Evolutionary conservation across 2,888 invertebrate species (phyloP).

Genomic region (Caenorhabditis sp.): DNA sequence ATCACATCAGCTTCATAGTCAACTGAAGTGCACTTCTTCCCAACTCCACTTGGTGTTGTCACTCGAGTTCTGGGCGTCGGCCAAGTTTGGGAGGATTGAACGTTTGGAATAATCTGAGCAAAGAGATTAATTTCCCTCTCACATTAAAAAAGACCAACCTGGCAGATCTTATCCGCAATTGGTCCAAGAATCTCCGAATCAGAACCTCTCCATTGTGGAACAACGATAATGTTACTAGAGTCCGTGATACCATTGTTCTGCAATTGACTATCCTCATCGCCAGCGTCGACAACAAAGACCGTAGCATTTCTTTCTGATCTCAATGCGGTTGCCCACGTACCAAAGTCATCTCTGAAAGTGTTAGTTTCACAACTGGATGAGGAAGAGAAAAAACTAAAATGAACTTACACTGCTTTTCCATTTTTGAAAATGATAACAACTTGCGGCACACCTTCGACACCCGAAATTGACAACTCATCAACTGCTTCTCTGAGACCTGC

Average conservation of each 20-base stretch:
- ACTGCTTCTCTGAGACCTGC: conserved; percentile 63
- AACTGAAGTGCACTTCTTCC: conserved; percentile 20
- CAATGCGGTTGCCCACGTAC: conserved; percentile 45
- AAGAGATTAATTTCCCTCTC: background rate
- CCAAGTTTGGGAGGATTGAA: conserved; percentile 39
- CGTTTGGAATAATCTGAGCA: conserved; percentile 44
- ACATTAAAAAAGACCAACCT: conserved; percentile 25
- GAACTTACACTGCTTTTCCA: conserved; percentile 58
- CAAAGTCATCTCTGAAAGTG: conserved; percentile 55
- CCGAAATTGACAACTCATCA: conserved; percentile 64
- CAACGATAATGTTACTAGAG: conserved; percentile 43
- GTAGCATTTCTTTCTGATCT: conserved; percentile 54
- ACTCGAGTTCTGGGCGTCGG: conserved; percentile 36
- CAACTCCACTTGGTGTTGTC: conserved; percentile 25
- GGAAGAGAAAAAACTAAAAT: background rate
- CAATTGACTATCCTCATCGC: conserved; percentile 41
- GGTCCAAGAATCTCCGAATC: conserved; percentile 61
- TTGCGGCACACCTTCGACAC: conserved; percentile 53
- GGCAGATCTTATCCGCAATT: conserved; percentile 65
- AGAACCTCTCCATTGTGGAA: conserved; percentile 63
- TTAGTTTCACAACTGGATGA: background rate
- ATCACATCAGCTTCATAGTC: conserved; percentile 62
- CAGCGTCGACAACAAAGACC: conserved; percentile 65
- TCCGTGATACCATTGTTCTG: conserved; percentile 33
- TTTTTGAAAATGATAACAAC: conserved; percentile 67